phyloP scores from a whole-genome alignment of 2,888 invertebrate genomes.

The Drosophila dives region DNA sequence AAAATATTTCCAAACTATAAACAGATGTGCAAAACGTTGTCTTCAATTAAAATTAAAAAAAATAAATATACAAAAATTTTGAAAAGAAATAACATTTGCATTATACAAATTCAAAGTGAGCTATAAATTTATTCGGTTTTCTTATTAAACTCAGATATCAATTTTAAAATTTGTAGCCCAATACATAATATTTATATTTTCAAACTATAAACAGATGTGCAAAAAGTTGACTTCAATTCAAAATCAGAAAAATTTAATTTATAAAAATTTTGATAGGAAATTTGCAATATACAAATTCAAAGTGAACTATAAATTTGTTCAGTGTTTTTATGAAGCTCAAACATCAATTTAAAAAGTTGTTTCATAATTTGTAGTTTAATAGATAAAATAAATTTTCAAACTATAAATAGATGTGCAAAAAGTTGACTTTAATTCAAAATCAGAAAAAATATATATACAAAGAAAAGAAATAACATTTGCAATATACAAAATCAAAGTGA shows the following conservation, averaged over 20 bases:
- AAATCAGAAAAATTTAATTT: too few relatives aligned
- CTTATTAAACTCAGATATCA: constrained; percentile 11
- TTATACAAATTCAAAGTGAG: background rate
- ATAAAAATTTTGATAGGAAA: background rate
- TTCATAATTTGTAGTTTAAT: too few relatives aligned
- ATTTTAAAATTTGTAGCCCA: too few relatives aligned
- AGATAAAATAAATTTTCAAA: too few relatives aligned
- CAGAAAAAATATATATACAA: too few relatives aligned
- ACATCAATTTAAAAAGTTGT: background rate
- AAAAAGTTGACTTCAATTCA: too few relatives aligned
- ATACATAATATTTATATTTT: too few relatives aligned
- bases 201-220: too few relatives aligned
- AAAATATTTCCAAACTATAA: background rate
- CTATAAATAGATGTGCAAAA: too few relatives aligned
- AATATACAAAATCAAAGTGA: too few relatives aligned
- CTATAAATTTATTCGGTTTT: background rate
- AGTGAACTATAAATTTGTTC: background rate
- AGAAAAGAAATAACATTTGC: too few relatives aligned
- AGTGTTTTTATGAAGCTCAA: constrained; percentile 7
- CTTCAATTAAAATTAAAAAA: background rate
- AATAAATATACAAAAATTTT: background rate
- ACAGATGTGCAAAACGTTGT: background rate
- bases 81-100: background rate
- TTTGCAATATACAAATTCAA: background rate
- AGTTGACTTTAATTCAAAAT: too few relatives aligned